phyloP scores from a whole-genome alignment of 2,113 vertebrate species.

The Nestor notabilis region DNA sequence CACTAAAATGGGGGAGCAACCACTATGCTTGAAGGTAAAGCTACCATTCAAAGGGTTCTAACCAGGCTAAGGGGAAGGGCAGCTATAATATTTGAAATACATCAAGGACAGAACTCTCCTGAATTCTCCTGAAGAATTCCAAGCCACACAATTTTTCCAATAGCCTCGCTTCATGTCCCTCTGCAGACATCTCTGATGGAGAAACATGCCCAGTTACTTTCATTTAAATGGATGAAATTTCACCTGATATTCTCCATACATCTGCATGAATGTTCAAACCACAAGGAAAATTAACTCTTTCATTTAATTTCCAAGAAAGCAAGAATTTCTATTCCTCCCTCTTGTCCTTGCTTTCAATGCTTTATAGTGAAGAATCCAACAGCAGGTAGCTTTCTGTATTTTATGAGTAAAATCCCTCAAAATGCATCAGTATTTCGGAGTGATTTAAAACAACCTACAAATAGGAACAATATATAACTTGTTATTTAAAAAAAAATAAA shows the following conservation, averaged over 20 bases:
- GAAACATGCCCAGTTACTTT: neutral
- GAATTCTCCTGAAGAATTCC: neutral
- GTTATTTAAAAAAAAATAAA: neutral
- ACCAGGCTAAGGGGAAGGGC: neutral
- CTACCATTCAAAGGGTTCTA: neutral
- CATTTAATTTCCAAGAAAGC: neutral
- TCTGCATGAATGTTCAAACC: neutral
- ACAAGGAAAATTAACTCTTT: neutral
- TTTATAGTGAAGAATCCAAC: neutral
- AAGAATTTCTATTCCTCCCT: neutral
- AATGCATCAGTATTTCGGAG: neutral
- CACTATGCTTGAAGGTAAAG: neutral
- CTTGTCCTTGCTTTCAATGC: neutral
- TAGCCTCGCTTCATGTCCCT: neutral
- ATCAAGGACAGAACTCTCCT: neutral
- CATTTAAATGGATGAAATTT: neutral
- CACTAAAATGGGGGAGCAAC: neutral
- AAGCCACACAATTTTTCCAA: neutral
- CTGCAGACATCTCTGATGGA: neutral
- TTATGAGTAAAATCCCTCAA: neutral
- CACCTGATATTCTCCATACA: neutral
- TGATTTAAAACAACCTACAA: neutral
- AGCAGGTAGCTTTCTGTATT: neutral
- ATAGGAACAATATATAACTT: neutral
- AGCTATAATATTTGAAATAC: neutral